Evolutionary conservation across 2,797 vertebrate genomes (phyloP).

Genomic region (Centroberyx gerrardi): DNA sequence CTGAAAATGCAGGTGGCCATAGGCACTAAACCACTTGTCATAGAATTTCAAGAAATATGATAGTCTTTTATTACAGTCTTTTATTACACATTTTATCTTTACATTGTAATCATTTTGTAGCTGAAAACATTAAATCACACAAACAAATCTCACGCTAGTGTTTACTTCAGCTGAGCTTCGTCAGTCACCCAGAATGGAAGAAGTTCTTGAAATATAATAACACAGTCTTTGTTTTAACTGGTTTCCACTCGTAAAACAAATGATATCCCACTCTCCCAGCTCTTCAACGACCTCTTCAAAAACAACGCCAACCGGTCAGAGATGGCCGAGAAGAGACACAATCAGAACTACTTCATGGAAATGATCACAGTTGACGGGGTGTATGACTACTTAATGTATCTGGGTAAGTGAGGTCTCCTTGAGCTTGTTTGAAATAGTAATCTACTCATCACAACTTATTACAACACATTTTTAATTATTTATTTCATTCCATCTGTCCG

Average conservation of each 20-base stretch:
- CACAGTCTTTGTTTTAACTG: neutral
- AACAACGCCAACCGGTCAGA: slow-evolving; percentile 96
- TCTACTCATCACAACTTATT: neutral
- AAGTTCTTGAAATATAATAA: neutral
- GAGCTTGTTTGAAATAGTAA: neutral
- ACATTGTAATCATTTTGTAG: neutral
- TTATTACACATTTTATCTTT: neutral
- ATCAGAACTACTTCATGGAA: slow-evolving; percentile 98
- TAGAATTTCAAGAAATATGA: neutral
- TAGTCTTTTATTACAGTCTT: neutral
- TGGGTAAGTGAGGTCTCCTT: slow-evolving; percentile 87
- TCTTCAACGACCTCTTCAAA: slow-evolving; percentile 94
- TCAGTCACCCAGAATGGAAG: slow-evolving; percentile 5
- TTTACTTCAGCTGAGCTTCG: slow-evolving; percentile 3
- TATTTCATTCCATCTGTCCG: neutral
- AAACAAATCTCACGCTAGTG: neutral
- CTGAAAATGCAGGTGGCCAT: neutral
- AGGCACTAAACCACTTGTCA: neutral
- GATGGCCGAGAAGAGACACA: slow-evolving; percentile 90
- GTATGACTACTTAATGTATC: slow-evolving; percentile 97
- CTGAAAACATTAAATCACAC: neutral
- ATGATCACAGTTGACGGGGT: slow-evolving; percentile 93
- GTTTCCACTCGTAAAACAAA: too few relatives aligned
- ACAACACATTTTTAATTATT: neutral
- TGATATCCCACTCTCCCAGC: slow-evolving; percentile 77